A percentile compares a stretch with the other conserved stretches of the same genome.
Conservation (phyloP, 2,888 invertebrate genomes). For the Microplitis deprimator region DNA sequence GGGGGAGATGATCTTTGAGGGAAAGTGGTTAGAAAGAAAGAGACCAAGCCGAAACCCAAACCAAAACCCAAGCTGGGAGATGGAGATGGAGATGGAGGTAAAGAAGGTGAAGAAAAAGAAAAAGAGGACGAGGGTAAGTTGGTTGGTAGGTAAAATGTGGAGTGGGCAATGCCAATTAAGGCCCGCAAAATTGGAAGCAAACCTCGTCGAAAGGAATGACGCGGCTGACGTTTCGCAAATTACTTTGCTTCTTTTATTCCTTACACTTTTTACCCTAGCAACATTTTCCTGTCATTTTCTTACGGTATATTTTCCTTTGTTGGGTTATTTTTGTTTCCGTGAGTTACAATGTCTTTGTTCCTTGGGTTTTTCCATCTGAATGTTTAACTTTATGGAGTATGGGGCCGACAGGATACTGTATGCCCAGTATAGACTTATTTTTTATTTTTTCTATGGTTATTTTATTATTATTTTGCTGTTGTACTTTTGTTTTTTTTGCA, state of each 20-base stretch:
- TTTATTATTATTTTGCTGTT: conserved; percentile 15
- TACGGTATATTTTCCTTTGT: conserved; percentile 25
- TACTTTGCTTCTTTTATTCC: conserved; percentile 51
- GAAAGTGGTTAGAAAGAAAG: conserved; percentile 14
- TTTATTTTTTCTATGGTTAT: conserved; percentile 22
- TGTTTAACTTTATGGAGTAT: not conserved
- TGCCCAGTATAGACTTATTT: conserved; percentile 8
- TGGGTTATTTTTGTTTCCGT: conserved; percentile 28
- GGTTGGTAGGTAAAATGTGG: conserved; percentile 4
- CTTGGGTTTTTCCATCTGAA: conserved; percentile 17
- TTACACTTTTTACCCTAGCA: conserved; percentile 19
- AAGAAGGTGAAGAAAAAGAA: conserved; percentile 11
- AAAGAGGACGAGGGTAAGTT: conserved; percentile 30
- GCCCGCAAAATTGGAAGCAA: conserved; percentile 43
- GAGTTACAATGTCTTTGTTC: conserved; percentile 1
- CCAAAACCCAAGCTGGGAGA: not conserved
- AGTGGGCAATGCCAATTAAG: conserved; percentile 47
- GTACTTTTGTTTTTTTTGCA: conserved; percentile 18
- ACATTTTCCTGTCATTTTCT: conserved; percentile 26
- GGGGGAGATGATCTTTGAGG: conserved; percentile 43
- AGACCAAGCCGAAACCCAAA: not conserved
- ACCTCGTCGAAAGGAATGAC: conserved; percentile 55
- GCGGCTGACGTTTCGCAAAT: conserved; percentile 58
- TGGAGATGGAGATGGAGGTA: not conserved
- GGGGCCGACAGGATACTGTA: not conserved